Base-by-base conservation (phyloP, 1,140 invertebrate species). In the Marisa cornuarietis region DNA sequence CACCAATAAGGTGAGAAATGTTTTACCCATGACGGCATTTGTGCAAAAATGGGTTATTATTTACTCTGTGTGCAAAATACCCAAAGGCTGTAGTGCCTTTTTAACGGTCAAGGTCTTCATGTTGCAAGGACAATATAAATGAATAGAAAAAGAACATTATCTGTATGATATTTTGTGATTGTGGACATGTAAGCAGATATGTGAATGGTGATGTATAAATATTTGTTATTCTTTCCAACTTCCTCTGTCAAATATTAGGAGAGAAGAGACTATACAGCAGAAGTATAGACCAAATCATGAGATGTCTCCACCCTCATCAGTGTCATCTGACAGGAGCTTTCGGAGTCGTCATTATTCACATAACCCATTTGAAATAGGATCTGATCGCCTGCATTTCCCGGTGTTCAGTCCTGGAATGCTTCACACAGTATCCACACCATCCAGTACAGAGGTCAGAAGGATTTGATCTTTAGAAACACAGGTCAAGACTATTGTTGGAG, bases 371-470 rank as follows among this genome's bases (percentile, higher is more conserved):
- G 88, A 90, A 26, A 52, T 74, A 72, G 81, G 63, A 22, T 68
- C 81, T 7, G 85, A 87, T 54, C 82, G 82, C 62, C 75, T 89
- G 49, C 84, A 88, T 54, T 83, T 86, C 13, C 84, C 87, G 20
- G 73, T 84, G 4, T 88, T 87, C 78, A 90, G 87, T 74, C 88
- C 88, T 14, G 83, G 83, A 26, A 83, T 88, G 42, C 89, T 89
- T 65, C 79, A 79, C 66, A 78, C 80, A 5, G 65, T 80, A 22
- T 84, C 85, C 14, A 88, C 87, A 49, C 87, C 87, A 31, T 82
- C 84, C 63, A 84, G 83, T 76, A 84, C 71, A 1, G 68, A 74
- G 52, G 73, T 72, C 10, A 80, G 78, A 54, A 16, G 26, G 14
- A 54, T n/a, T 51, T 75, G 31, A 42, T 42, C 31, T 58, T 58